Evolutionary conservation across 2,888 invertebrate genomes (phyloP).

Genomic region (Orchesellides sinensis): DNA sequence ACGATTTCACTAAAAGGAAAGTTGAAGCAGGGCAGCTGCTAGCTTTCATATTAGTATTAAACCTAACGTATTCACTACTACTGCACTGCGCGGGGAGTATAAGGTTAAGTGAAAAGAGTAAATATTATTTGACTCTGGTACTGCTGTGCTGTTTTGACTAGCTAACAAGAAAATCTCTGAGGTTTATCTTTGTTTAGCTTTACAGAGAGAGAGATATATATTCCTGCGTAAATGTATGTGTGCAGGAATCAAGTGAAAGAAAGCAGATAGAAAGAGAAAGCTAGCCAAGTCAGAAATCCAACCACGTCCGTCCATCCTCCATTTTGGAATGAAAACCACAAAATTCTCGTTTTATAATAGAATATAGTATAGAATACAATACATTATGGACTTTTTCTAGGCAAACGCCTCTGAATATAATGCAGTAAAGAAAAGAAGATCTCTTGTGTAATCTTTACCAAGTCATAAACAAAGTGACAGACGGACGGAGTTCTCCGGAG

Average conservation of each 20-base stretch:
- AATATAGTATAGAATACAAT: conserved; percentile 38
- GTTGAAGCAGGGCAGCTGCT: conserved; percentile 51
- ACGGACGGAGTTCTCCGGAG: conserved; percentile 63
- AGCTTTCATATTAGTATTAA: not conserved
- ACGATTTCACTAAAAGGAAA: conserved; percentile 22
- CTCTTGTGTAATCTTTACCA: conserved; percentile 43
- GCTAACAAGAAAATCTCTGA: conserved; percentile 23
- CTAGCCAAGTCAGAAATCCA: conserved; percentile 53
- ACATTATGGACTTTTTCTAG: conserved; percentile 40
- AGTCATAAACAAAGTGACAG: conserved; percentile 65
- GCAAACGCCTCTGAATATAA: conserved; percentile 10
- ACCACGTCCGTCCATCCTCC: conserved; percentile 63
- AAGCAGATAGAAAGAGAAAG: conserved; percentile 19
- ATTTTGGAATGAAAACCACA: conserved; percentile 58
- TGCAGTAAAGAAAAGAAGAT: conserved; percentile 21
- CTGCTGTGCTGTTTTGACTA: not conserved
- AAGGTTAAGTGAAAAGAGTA: conserved; percentile 47
- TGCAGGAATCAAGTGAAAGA: conserved; percentile 22
- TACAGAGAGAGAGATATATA: not conserved
- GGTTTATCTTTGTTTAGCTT: not conserved
- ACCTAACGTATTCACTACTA: not conserved
- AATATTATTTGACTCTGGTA: not conserved
- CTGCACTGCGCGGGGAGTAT: not conserved
- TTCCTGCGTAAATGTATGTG: conserved; percentile 23
- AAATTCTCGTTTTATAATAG: conserved; percentile 59